Base-by-base conservation (phyloP, 2,888 invertebrate species). In the Oasisia sp. region DNA sequence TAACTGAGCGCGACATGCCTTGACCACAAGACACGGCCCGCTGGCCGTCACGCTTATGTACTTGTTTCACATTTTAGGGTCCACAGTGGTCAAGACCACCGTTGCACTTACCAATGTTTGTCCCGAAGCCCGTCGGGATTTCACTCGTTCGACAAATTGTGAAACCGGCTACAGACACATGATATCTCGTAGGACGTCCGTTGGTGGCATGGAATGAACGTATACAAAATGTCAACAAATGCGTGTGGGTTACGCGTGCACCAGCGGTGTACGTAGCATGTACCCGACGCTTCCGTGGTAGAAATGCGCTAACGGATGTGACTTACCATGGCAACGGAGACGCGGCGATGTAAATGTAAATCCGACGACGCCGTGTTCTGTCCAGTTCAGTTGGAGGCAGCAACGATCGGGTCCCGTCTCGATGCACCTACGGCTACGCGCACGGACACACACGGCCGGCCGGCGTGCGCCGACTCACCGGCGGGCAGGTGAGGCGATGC, bases 291-390 rank as follows among this genome's bases (percentile, higher is more conserved):
- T 38, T 38, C 38, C 38, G 38, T 38, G 38, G 38, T 38, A 38
- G 1, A 74, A 7, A 74, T 3, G 1, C n/a, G 27, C 19, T 74
- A 74, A 74, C 74, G 27, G 74, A n/a, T 27, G 74, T 27, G 74
- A 74, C 74, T 74, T 74, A 74, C 74, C 74, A 74, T 74, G 27
- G 74, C 74, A 74, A 74, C 74, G 27, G 27, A 74, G 74, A 74
- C n/a, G 74, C 74, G 74, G 74, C 27, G 74, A 74, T 74, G 74
- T 50, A 74, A 74, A 74, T 74, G 74, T 50, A 74, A 74, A 74
- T 74, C 74, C 74, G 74, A 74, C 74, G 74, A 27, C 74, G 74
- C 4, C 27, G 74, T 74, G 5, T 74, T 27, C 74, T 0, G 50
- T 50, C 11, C 12, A 74, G 14, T 74, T 19, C 19, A 19, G 38